These are phyloP conservation scores for Thereva unica DNA, from an alignment of 2,888 invertebrate genomes.

Conservation along the genomic window DNA sequence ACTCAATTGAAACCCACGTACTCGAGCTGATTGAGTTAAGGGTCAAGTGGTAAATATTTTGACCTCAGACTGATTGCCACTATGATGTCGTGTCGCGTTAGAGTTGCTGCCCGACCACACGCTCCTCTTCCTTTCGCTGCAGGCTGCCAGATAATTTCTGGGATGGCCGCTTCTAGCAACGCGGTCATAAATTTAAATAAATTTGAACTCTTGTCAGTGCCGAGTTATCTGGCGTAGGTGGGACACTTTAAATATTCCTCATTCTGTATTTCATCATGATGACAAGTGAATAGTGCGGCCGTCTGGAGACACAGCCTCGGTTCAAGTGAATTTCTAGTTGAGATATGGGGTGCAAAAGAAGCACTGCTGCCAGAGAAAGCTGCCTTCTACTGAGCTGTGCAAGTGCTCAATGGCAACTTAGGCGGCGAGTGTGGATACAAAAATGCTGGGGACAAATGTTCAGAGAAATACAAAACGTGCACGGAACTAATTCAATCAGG, in stretches of 20 bases:
- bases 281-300: too few species aligned
- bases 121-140: background rate
- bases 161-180: background rate
- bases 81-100: slow-evolving; percentile 41
- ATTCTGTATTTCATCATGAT: too few species aligned
- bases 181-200: slow-evolving; percentile 31
- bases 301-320: too few species aligned
- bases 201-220: slow-evolving; percentile 19
- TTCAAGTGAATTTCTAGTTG: too few species aligned
- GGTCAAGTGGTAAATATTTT: slow-evolving; percentile 47
- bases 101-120: slow-evolving; percentile 5
- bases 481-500: too few species aligned
- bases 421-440: too few species aligned
- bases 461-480: too few species aligned
- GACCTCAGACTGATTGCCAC: slow-evolving; percentile 46
- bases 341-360: too few species aligned
- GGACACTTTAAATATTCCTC: slow-evolving; percentile 2
- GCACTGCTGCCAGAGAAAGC: too few species aligned
- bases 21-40: slow-evolving; percentile 46
- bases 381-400: too few species aligned
- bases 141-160: slow-evolving; percentile 15
- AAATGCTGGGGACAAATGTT: too few species aligned
- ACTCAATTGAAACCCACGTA: slow-evolving; percentile 43
- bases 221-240: slow-evolving; percentile 29
- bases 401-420: too few species aligned